Evolutionary conservation across 1,140 invertebrate species (phyloP), one percentile per base, ranked within the genome.

Genomic region (Bombus sibiricus): DNA sequence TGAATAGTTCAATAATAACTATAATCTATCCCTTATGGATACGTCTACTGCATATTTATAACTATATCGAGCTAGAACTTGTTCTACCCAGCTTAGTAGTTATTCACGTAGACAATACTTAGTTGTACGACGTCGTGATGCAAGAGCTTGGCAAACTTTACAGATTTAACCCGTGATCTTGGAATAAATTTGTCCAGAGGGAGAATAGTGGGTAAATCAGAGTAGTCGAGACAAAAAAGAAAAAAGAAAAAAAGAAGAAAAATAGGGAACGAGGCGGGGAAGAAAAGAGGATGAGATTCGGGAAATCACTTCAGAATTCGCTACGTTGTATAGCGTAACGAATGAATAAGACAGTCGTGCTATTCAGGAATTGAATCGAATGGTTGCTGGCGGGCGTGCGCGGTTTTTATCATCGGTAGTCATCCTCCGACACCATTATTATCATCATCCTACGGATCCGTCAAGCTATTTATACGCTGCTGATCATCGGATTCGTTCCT

Each of bases 271-370:
- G 43, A n/a, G n/a, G 34, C 28, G 43, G 5, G 18, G 43, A 37
- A n/a, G 74, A 41, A 41, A n/a, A 66, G 39, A 41, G 71, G 72
- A 81, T 39, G 71, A 83, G 76, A 86, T 86, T 86, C 81, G 81
- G 76, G 69, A 82, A 90, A 83, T 78, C 82, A 66, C 75, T 76
- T 59, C 76, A 71, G 59, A 88, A 82, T 82, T 80, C 86, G 18
- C 18, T 22, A 53, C 47, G 76, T 72, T 91, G 75, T 78, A 87
- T 79, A 71, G 79, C 59, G 59, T 66, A 86, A 85, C 83, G 89
- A 89, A 89, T 92, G 91, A 92, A 92, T 91, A 92, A 92, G 90
- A 92, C 88, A 89, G 86, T 92, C 86, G 72, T 87, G 76, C 88
- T 75, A 88, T 87, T 89, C 88, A 88, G 47, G 68, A 73, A 88